Evolutionary conservation across 1,140 invertebrate species (phyloP).

Genomic region (Episyrphus balteatus): DNA sequence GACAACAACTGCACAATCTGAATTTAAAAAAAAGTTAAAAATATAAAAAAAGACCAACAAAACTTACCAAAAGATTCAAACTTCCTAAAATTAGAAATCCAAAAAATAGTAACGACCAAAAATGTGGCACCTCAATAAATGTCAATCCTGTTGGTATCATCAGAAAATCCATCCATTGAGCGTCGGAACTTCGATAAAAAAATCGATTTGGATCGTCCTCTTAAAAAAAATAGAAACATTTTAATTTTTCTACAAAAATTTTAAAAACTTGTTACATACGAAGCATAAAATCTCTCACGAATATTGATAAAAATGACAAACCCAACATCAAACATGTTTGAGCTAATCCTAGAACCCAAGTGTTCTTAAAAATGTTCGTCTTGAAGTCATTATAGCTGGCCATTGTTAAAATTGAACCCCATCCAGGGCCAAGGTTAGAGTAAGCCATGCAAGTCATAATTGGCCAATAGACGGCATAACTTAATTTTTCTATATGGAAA

Average conservation of each 20-base stretch:
- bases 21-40: too few species aligned
- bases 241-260: too few species aligned
- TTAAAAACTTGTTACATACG: constrained; percentile 3
- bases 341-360: constrained; percentile 25
- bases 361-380: constrained; percentile 49
- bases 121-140: constrained; percentile 3
- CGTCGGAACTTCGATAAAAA: too few species aligned
- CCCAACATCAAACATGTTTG: constrained; percentile 18
- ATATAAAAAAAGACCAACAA: too few species aligned
- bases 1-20: constrained; percentile 1
- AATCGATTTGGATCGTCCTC: too few species aligned
- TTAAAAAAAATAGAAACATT: too few species aligned
- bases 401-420: constrained; percentile 81
- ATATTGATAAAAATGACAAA: constrained; percentile 18
- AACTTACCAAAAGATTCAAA: constrained; percentile 3
- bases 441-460: constrained; percentile 10
- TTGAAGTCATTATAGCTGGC: constrained; percentile 82
- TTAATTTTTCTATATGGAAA: too few species aligned
- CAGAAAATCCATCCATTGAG: constrained; percentile 6
- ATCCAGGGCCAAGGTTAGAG: constrained; percentile 69
- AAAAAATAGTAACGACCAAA: constrained; percentile 8
- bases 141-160: constrained; percentile 3
- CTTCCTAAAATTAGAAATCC: constrained; percentile 2
- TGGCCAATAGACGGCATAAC: constrained; percentile 40
- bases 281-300: constrained; percentile 14